phyloP scores from a whole-genome alignment of 2,888 invertebrate species.

The Azorinus chamasolen region DNA sequence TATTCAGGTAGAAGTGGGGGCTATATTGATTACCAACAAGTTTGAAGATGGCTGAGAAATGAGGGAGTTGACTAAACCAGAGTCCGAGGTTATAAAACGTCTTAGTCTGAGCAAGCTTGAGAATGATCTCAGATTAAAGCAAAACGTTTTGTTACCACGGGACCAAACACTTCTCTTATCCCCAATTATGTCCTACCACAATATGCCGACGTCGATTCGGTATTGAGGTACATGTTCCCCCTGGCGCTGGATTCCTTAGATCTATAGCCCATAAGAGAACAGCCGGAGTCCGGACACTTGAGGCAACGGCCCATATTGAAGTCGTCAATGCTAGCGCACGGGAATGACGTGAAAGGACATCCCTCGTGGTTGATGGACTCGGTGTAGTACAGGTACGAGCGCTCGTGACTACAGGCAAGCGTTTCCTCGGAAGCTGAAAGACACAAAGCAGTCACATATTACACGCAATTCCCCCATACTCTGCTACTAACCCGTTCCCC shows the following conservation, averaged over 20 bases:
- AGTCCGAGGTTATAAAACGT: too few relatives aligned
- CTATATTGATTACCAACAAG: too few relatives aligned
- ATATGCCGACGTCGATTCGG: slow-evolving; percentile 62
- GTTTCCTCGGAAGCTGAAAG: slow-evolving; percentile 69
- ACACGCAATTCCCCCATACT: too few relatives aligned
- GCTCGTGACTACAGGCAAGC: slow-evolving; percentile 93
- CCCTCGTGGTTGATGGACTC: slow-evolving; percentile 92
- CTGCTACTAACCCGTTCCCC: too few relatives aligned
- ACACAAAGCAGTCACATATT: neutral
- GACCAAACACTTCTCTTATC: too few relatives aligned
- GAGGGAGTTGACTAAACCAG: too few relatives aligned
- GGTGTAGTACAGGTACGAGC: slow-evolving; percentile 93
- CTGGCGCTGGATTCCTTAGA: slow-evolving; percentile 58
- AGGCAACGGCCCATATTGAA: slow-evolving; percentile 70
- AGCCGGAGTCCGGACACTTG: slow-evolving; percentile 60
- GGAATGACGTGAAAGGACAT: slow-evolving; percentile 93
- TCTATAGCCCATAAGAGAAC: slow-evolving; percentile 72
- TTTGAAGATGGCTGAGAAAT: too few relatives aligned
- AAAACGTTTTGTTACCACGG: too few relatives aligned
- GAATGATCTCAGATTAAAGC: too few relatives aligned
- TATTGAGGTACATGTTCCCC: slow-evolving; percentile 69
- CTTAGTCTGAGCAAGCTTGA: too few relatives aligned
- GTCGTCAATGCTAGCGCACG: slow-evolving; percentile 93
- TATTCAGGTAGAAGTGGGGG: too few relatives aligned
- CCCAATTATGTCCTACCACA: too few relatives aligned